Conservation (phyloP, 2,797 vertebrate genomes). For the Moxostoma hubbsi region DNA sequence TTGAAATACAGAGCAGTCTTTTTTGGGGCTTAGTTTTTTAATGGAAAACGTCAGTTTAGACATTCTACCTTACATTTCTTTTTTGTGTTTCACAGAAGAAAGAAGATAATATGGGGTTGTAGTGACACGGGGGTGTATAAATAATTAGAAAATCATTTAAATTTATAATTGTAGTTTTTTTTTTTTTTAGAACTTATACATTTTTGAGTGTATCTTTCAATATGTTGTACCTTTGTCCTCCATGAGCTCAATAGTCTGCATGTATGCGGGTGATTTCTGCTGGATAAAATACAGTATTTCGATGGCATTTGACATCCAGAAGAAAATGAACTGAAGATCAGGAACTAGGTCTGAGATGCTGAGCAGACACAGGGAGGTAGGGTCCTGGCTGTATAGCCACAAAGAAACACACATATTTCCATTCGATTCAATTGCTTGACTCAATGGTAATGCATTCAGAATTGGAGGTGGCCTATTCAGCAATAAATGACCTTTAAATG, state of each 20-base stretch:
- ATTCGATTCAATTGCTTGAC: constrained; percentile 1
- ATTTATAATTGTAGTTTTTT: no score
- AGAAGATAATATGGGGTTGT: no score
- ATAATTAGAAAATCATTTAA: no score
- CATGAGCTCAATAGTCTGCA: constrained; percentile 89
- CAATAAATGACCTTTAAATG: constrained; percentile 16
- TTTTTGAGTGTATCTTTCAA: background rate
- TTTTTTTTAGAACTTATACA: background rate
- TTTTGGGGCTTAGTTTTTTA: no score
- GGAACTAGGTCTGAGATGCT: constrained; percentile 88
- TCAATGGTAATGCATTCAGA: background rate
- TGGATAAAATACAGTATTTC: constrained; percentile 96
- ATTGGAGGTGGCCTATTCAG: constrained; percentile 10
- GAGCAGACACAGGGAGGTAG: constrained; percentile 81
- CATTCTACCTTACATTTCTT: no score
- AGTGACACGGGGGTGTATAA: no score
- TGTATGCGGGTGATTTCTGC: constrained; percentile 89
- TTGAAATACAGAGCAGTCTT: no score
- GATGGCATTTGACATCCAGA: constrained; percentile 97
- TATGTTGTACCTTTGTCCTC: constrained; percentile 80
- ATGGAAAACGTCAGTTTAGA: no score
- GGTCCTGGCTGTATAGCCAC: constrained; percentile 84
- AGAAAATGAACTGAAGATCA: constrained; percentile 91
- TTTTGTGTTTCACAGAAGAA: no score
- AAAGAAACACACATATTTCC: constrained; percentile 22